phyloP scores from a whole-genome alignment of 2,113 vertebrate species.

The Vicugna pacos region DNA sequence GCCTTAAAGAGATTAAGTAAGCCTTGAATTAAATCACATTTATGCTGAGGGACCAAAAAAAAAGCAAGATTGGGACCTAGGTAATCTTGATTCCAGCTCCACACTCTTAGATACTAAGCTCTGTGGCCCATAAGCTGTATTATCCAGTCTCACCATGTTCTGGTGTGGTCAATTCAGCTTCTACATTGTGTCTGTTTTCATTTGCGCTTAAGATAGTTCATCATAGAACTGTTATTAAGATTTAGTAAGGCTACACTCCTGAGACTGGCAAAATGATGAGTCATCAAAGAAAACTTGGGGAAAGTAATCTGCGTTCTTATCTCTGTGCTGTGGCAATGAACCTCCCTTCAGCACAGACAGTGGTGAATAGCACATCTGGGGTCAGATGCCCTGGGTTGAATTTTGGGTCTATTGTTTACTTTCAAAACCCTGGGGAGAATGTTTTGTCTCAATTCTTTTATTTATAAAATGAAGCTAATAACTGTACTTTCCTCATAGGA shows the following conservation, averaged over 20 bases:
- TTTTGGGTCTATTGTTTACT: background rate
- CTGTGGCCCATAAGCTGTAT: fast-evolving
- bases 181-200: background rate
- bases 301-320: background rate
- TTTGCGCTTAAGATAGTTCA: background rate
- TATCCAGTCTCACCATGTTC: background rate
- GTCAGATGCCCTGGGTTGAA: background rate
- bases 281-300: background rate
- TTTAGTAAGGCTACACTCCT: background rate
- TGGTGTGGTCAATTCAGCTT: background rate
- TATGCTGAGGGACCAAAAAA: background rate
- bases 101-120: background rate
- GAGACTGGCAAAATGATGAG: background rate
- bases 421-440: background rate
- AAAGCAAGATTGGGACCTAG: background rate
- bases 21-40: background rate
- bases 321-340: background rate
- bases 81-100: background rate
- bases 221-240: background rate
- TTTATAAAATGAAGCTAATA: background rate
- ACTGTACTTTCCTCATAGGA: background rate
- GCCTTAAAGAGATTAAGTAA: background rate
- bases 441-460: background rate
- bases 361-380: background rate
- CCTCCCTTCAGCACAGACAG: background rate